A percentile compares a stretch with the other conserved stretches of the same genome.
These are phyloP conservation scores for Labeo rohita DNA, from an alignment of 2,113 vertebrate genomes.

Conservation along the genomic window DNA sequence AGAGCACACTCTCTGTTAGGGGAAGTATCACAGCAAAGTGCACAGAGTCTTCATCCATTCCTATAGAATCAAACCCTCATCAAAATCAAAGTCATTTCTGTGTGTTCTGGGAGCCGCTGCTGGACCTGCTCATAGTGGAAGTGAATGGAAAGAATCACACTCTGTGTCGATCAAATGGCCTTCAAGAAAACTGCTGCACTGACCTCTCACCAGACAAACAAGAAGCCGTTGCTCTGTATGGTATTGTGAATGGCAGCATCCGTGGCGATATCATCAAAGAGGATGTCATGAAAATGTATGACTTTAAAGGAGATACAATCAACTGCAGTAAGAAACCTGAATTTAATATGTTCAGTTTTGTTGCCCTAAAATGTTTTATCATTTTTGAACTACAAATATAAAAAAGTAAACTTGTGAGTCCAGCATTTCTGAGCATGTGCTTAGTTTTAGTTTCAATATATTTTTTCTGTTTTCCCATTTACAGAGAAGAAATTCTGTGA, in stretches of 20 bases:
- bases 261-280: accelerated
- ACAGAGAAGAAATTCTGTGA: constrained; percentile 64
- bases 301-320: accelerated
- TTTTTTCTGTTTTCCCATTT: constrained; percentile 11
- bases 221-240: accelerated
- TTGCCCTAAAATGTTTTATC: too few species aligned
- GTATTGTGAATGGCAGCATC: constrained; percentile 41
- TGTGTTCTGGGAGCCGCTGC: constrained; percentile 73
- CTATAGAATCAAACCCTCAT: accelerated
- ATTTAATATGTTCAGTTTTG: not conserved
- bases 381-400: too few species aligned
- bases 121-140: constrained; percentile 68
- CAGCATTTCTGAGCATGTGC: not conserved
- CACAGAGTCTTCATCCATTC: accelerated
- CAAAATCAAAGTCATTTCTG: constrained; percentile 52
- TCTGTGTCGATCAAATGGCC: constrained; percentile 57
- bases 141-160: constrained; percentile 37
- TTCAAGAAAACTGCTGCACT: constrained; percentile 64
- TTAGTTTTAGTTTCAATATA: not conserved
- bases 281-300: not conserved
- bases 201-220: not conserved
- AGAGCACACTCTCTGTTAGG: constrained; percentile 62
- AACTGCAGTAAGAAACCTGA: constrained; percentile 69
- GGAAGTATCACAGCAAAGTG: constrained; percentile 67
- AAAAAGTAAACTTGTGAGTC: too few species aligned